These are phyloP conservation scores for Cyphomyrus discorhynchus DNA, from an alignment of 2,113 vertebrate species.

Conservation along the genomic window DNA sequence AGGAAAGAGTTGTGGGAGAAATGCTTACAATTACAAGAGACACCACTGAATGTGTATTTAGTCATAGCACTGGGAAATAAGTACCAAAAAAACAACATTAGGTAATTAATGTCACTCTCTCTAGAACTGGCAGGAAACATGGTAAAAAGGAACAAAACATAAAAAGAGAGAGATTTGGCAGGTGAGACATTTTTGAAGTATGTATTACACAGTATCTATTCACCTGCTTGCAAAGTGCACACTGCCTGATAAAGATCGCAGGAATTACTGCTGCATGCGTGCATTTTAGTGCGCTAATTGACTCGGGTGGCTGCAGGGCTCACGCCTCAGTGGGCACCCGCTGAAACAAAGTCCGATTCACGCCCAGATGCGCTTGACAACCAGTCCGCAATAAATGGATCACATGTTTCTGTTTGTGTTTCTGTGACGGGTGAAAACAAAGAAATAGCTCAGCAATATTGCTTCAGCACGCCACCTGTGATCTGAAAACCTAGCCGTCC, in stretches of 20 bases:
- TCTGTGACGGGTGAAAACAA: not conserved
- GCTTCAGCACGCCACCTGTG: not conserved
- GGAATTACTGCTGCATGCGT: not conserved
- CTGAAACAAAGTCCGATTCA: not conserved
- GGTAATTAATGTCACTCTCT: not conserved
- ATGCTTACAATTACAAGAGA: not conserved
- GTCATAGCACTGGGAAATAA: not conserved
- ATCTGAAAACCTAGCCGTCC: not conserved
- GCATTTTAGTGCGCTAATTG: not conserved
- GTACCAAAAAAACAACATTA: not conserved
- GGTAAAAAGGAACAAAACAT: not conserved
- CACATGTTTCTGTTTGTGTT: not conserved
- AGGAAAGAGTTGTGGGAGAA: not conserved
- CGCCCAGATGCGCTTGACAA: not conserved
- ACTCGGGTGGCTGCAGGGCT: not conserved
- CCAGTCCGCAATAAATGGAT: not conserved
- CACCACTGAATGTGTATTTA: not conserved
- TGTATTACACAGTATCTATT: not conserved
- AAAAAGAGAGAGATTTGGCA: not conserved
- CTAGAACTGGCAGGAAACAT: not conserved
- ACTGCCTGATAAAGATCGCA: not conserved
- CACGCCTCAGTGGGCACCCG: not conserved
- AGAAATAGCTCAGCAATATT: not conserved
- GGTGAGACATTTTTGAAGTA: not conserved
- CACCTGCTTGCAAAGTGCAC: not conserved